Conservation (phyloP, 2,113 vertebrate species). For the Aepyceros melampus region DNA sequence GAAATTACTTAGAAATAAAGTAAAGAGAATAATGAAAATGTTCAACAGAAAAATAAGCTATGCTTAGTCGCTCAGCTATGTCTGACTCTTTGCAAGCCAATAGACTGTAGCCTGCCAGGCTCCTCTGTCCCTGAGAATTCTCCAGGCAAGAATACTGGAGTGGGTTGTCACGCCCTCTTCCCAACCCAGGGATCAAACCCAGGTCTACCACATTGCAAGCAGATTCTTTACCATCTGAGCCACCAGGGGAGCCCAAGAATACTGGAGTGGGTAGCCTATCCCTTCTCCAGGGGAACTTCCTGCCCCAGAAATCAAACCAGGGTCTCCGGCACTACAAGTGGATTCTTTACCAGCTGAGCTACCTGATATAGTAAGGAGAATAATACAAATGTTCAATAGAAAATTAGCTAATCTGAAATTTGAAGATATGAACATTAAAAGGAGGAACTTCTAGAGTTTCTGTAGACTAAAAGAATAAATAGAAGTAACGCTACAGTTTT, state of each 20-base stretch:
- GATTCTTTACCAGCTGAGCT: neutral
- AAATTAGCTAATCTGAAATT: neutral
- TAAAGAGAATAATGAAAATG: neutral
- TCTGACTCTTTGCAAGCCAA: fast-evolving
- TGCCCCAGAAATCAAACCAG: neutral
- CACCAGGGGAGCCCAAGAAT: neutral
- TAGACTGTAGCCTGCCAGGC: neutral
- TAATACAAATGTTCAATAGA: neutral
- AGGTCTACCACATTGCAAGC: neutral
- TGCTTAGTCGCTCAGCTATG: neutral
- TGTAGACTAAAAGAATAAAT: neutral
- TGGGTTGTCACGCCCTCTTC: neutral
- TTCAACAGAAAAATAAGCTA: neutral
- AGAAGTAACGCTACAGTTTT: constrained; percentile 5
- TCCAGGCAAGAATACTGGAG: neutral
- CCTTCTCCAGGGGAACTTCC: neutral
- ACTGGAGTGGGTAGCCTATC: neutral
- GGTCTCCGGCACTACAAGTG: neutral
- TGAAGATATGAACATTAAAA: neutral
- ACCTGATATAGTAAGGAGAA: neutral
- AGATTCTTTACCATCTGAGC: neutral
- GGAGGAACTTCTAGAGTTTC: neutral
- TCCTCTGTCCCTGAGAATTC: neutral
- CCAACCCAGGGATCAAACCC: neutral
- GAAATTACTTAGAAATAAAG: neutral